Base-by-base conservation (phyloP, 2,797 vertebrate species). In the Threskiornis aethiopicus region DNA sequence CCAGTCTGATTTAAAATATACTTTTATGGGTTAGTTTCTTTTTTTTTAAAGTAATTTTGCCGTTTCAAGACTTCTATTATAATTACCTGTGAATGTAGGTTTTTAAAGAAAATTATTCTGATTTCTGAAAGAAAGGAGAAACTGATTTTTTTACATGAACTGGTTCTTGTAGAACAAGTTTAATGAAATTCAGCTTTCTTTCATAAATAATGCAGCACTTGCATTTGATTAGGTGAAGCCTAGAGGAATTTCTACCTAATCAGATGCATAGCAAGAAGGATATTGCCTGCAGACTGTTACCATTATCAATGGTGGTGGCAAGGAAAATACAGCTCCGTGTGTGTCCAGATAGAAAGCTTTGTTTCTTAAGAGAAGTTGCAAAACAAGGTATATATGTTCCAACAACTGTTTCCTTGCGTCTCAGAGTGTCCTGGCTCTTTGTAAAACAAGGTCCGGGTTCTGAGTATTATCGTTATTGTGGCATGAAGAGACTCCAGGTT, bases 171-270 rank as follows among this genome's bases (percentile, higher is more conserved):
- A 95, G 87, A 96, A 67, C 77, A 84, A 58, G 65, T 96, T 97
- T 96, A 96, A 96, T 98, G 96, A 97, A 96, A 95, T 98, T 95
- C 96, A 91, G 71, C 77, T 97, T 96, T 77, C 91, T 97, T 97
- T 97, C 97, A 97, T 98, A 97, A 98, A 97, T 98, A 98, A 97
- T 97, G 95, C 95, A 98, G 46, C 72, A 78, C 87, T 98, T 95
- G 85, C 87, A 87, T 55, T 78, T 95, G 83, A 96, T 97, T 97
- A 97, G 90, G 91, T 92, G 93, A 96, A 95, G 87, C 87, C 84
- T 90, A 35, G 77, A 94, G 94, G 96, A 97, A 95, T 97, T 97
- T 95, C 92, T 84, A 39, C 88, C 81, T 96, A 93, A 97, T 97
- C 86, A 93, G 89, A 90, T 96, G 95, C 89, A 84, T 86, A 84